Evolutionary conservation across 2,888 invertebrate species (phyloP).

Genomic region (Rutpela maculata): DNA sequence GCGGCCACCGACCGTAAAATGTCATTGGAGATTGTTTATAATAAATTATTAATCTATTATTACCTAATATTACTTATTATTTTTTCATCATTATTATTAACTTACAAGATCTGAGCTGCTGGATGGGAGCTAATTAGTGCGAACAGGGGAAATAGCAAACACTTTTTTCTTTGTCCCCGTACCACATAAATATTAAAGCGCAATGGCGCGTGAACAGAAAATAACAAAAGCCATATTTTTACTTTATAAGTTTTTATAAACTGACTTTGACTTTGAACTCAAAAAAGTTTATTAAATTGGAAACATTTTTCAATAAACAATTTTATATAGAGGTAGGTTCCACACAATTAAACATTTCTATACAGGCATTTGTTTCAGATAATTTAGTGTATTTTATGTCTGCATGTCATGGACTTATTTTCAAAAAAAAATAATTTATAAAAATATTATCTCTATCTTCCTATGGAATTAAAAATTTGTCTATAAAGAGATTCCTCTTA

Average conservation of each 20-base stretch:
- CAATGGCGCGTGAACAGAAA: slow-evolving; percentile 3
- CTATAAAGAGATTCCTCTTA: too few relatives aligned
- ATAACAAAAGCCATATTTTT: not conserved
- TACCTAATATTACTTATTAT: not conserved
- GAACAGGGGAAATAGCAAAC: not conserved
- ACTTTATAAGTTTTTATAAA: not conserved
- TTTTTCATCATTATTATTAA: not conserved
- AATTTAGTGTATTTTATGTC: not conserved
- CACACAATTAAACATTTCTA: not conserved
- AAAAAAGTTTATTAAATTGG: slow-evolving; percentile 1
- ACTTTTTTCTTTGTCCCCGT: slow-evolving; percentile 2
- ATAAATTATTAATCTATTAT: slow-evolving; percentile 3
- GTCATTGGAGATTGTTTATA: not conserved
- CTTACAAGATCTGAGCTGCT: not conserved
- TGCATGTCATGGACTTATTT: not conserved
- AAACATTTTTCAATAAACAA: not conserved
- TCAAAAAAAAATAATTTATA: too few relatives aligned
- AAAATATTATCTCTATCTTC: too few relatives aligned
- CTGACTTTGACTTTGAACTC: not conserved
- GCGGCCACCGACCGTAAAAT: not conserved
- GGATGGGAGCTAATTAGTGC: not conserved
- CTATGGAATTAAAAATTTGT: too few relatives aligned
- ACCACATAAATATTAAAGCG: slow-evolving; percentile 5
- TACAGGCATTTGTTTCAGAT: not conserved
- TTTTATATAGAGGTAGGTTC: not conserved